Conservation (phyloP, 2,888 invertebrate genomes). For the Strigamia crassipes region DNA sequence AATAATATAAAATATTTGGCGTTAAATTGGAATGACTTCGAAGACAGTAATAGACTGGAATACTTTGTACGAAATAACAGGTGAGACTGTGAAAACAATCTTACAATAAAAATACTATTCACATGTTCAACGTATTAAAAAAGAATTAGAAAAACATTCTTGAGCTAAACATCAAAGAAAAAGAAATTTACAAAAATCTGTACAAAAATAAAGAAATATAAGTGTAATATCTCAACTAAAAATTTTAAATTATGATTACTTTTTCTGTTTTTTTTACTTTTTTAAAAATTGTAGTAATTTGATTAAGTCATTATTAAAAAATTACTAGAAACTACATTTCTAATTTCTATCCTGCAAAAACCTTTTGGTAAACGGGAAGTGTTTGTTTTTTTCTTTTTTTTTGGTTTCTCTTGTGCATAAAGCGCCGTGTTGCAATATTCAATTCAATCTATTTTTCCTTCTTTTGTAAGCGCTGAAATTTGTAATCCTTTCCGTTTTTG, state of each 20-base stretch:
- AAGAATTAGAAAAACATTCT: no score
- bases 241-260: neutral
- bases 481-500: slow-evolving; percentile 56
- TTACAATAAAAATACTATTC: neutral
- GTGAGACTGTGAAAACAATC: slow-evolving; percentile 27
- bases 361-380: neutral
- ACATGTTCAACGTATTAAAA: neutral
- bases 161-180: neutral
- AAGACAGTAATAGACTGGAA: neutral
- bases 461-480: neutral
- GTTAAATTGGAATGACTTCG: neutral
- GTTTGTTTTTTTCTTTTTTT: neutral
- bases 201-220: neutral
- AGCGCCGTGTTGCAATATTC: neutral
- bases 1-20: neutral
- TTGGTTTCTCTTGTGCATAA: neutral
- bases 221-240: neutral
- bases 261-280: neutral
- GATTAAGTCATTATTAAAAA: no score
- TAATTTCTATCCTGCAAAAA: no score
- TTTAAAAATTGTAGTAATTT: no score
- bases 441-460: neutral
- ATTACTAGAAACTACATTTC: no score
- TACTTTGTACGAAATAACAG: slow-evolving; percentile 16
- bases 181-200: neutral